phyloP scores from a whole-genome alignment of 2,888 invertebrate genomes.

The Cremastinae sp. region DNA sequence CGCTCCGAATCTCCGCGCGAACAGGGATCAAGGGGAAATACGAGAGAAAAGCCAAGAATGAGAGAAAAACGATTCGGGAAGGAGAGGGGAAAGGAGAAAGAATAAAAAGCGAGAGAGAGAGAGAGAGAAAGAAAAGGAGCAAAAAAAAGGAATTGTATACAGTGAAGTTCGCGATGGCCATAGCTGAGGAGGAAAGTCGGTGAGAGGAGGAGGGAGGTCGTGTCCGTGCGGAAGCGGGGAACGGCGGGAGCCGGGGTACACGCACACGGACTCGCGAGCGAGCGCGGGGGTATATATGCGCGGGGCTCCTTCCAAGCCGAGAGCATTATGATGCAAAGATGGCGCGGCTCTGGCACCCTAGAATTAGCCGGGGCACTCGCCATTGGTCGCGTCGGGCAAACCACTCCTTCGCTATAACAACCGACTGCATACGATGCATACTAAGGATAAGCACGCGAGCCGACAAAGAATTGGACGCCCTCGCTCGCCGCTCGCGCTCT shows the following conservation, averaged over 20 bases:
- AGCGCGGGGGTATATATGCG: conserved; percentile 66
- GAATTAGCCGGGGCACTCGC: conserved; percentile 80
- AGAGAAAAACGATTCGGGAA: conserved; percentile 42
- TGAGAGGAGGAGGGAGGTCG: conserved; percentile 63
- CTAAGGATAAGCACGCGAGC: conserved; percentile 79
- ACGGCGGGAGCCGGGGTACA: conserved; percentile 47
- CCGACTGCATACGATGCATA: conserved; percentile 80
- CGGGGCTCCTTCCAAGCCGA: conserved; percentile 67
- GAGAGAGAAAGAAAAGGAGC: conserved; percentile 57
- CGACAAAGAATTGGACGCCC: conserved; percentile 64
- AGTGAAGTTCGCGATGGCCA: conserved; percentile 55
- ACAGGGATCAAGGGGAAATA: conserved; percentile 18
- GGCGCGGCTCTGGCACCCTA: conserved; percentile 80
- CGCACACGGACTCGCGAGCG: conserved; percentile 41
- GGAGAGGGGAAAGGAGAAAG: conserved; percentile 41
- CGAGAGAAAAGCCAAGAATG: conserved; percentile 45
- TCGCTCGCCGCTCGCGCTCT: conserved; percentile 49
- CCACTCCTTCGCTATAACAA: conserved; percentile 80
- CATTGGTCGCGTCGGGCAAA: conserved; percentile 79
- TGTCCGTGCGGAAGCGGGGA: conserved; percentile 55
- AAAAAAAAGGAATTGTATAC: conserved; percentile 46
- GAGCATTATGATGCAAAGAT: conserved; percentile 80
- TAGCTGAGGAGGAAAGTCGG: conserved; percentile 54
- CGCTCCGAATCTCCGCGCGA: conserved; percentile 40
- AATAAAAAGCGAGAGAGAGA: conserved; percentile 61